Evolutionary conservation across 2,888 invertebrate genomes (phyloP), one percentile per base, ranked within the genome.

Genomic region (Hyposoter didymator): DNA sequence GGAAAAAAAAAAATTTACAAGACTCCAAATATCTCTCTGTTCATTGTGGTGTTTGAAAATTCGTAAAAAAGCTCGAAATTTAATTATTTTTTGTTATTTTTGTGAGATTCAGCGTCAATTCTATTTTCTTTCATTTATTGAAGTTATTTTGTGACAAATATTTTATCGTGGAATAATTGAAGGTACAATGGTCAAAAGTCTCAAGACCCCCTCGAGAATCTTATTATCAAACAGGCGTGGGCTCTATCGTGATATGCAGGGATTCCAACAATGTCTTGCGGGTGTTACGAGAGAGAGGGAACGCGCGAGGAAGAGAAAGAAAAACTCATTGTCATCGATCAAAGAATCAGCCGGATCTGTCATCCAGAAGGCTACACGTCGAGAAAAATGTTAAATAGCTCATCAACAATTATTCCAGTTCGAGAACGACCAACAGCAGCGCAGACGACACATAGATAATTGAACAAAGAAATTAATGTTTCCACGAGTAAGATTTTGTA

Each of bases 281-380:
- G 59, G 66, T 32, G 67, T 73, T 28, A 22, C 39, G 35, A 67
- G 49, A 55, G 62, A 74, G 39, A 39, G 22, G 19, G 55, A 62
- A n/a, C 35, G 39, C 55, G 52, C 32, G 35, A 19, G n/a, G 12
- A 8, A 59, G 73, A 52, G 35, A 59, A 6, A 70, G 28, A 70
- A 49, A 32, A 3, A 62, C 8, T 14, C 32, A 75, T 64, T 62
- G 28, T 74, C 45, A 74, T 74, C 79, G 85, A 82, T 85, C 85
- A 76, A 82, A 78, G 55, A 79, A 82, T 85, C 82, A 79, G 70
- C 75, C 82, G 75, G 75, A 82, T 72, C 55, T 82, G 75, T 82
- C 85, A 75, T 72, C 72, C 59, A 55, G 85, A 82, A 85, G 85
- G 85, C 79, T 82, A 67, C 52, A 10, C 75, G 52, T 59, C n/a